These are phyloP conservation scores for Anthonomus grandis DNA, from an alignment of 1,140 invertebrate genomes.

Conservation along the genomic window DNA sequence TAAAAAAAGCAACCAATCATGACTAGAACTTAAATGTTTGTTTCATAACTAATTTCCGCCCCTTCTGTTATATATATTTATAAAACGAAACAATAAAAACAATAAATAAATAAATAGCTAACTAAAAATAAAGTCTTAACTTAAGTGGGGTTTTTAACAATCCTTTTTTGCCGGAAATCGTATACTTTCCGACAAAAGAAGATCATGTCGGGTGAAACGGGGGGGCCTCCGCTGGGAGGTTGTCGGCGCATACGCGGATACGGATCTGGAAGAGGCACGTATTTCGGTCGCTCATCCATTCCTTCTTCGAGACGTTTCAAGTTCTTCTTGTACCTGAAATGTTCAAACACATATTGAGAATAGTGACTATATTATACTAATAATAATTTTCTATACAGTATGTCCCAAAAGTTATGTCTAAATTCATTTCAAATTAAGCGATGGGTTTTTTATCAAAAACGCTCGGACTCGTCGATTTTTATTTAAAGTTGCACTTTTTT, in stretches of 20 bases:
- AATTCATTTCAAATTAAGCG: too few species aligned
- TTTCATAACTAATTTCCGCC: too few species aligned
- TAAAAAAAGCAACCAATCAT: too few species aligned
- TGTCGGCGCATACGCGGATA: conserved; percentile 57
- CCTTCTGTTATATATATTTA: too few species aligned
- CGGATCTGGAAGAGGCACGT: conserved; percentile 57
- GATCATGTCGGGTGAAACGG: conserved; percentile 80
- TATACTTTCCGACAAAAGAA: conserved; percentile 93
- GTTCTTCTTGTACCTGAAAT: conserved; percentile 58
- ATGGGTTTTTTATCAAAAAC: too few species aligned
- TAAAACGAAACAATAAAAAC: conserved; percentile 24
- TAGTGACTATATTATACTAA: background rate
- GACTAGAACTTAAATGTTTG: too few species aligned
- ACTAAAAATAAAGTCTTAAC: too few species aligned
- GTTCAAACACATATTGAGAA: background rate
- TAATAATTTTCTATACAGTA: too few species aligned
- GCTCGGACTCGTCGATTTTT: too few species aligned
- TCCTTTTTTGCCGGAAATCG: conserved; percentile 84
- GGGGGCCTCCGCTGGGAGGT: conserved; percentile 67
- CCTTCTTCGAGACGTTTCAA: conserved; percentile 60
- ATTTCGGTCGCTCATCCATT: conserved; percentile 54
- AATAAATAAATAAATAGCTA: too few species aligned
- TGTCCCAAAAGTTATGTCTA: too few species aligned
- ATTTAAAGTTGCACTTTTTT: too few species aligned
- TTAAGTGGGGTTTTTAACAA: conserved; percentile 68